phyloP scores from a whole-genome alignment of 2,113 vertebrate genomes.

The Burhinus bistriatus region DNA sequence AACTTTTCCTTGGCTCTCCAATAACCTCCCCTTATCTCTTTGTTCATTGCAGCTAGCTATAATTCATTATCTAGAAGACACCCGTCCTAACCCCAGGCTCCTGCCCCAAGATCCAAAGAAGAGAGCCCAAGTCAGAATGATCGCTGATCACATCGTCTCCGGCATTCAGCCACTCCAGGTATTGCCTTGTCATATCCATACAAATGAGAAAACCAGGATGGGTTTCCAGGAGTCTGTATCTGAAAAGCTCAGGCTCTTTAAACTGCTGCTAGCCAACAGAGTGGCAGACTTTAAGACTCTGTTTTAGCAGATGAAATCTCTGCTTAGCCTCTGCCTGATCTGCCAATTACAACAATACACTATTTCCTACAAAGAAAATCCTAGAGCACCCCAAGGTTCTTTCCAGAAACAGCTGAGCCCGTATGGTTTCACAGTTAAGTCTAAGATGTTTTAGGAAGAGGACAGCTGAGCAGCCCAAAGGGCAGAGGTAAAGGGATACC shows the following conservation, averaged over 20 bases:
- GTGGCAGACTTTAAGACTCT: background rate
- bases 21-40: background rate
- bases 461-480: background rate
- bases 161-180: constrained; percentile 97
- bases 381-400: background rate
- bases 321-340: background rate
- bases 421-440: background rate
- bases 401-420: background rate
- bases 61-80: constrained; percentile 95
- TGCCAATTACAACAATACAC: background rate
- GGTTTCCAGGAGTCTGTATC: background rate
- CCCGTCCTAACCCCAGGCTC: constrained; percentile 79
- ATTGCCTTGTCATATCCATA: background rate
- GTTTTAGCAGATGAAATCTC: background rate
- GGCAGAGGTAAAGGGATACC: background rate
- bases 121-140: constrained; percentile 87
- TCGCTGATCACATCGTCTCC: constrained; percentile 85
- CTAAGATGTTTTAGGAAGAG: background rate
- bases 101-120: constrained; percentile 86
- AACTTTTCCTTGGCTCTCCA: background rate
- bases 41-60: constrained; percentile 85
- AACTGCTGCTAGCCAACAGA: background rate
- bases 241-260: background rate
- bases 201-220: background rate
- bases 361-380: background rate